Conservation (phyloP, 1,140 invertebrate species). For the Aphelinus atriplicis region DNA sequence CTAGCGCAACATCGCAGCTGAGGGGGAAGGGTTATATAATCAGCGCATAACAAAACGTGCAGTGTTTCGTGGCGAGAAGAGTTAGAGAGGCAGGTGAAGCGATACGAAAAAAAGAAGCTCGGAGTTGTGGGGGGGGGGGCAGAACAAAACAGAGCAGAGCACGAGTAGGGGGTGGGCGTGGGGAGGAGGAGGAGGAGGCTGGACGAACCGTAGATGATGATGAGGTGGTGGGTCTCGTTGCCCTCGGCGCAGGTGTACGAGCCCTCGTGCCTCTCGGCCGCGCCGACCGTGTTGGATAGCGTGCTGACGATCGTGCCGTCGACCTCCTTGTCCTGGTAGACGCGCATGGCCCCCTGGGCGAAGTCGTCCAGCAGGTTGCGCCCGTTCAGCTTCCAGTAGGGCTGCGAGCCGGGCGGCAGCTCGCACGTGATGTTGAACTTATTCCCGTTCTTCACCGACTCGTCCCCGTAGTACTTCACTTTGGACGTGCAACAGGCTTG, state of each 20-base stretch:
- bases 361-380: slow-evolving; percentile 52
- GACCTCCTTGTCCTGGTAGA: slow-evolving; percentile 40
- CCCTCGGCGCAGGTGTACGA: slow-evolving; percentile 56
- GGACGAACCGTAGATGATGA: slow-evolving; percentile 57
- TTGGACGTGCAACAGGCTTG: not conserved
- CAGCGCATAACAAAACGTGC: too few species aligned
- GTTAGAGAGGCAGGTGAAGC: too few species aligned
- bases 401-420: slow-evolving; percentile 42
- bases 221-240: slow-evolving; percentile 49
- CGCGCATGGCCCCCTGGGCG: slow-evolving; percentile 49
- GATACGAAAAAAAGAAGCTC: too few species aligned
- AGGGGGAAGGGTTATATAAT: too few species aligned
- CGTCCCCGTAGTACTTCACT: slow-evolving; percentile 50
- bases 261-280: slow-evolving; percentile 56
- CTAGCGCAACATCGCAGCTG: too few species aligned
- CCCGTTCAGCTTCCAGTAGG: slow-evolving; percentile 60
- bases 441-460: slow-evolving; percentile 50
- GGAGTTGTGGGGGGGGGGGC: too few species aligned
- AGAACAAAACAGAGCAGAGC: too few species aligned
- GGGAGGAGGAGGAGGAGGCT: too few species aligned
- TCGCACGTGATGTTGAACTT: slow-evolving; percentile 57
- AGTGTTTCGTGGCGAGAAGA: too few species aligned
- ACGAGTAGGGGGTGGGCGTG: too few species aligned
- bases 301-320: slow-evolving; percentile 41
- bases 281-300: slow-evolving; percentile 42